phyloP scores from a whole-genome alignment of 2,113 vertebrate species.

The Micromys minutus region DNA sequence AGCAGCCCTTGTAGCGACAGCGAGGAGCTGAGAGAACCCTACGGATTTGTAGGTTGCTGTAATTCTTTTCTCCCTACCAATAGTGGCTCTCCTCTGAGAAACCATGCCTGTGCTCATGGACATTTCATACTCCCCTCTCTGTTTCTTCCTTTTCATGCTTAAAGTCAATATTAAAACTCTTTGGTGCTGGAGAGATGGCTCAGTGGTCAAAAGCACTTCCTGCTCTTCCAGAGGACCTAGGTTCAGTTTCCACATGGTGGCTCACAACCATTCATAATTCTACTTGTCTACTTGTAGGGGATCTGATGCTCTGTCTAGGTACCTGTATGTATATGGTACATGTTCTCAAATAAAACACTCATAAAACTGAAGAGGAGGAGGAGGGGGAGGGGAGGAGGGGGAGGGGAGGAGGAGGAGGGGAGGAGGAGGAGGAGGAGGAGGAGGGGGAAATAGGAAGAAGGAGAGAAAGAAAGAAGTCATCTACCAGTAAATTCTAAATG shows the following conservation, averaged over 20 bases:
- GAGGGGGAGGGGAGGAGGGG: no score
- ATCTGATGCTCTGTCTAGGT: neutral
- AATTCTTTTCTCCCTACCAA: neutral
- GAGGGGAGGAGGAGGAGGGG: no score
- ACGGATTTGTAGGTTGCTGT: neutral
- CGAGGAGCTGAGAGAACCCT: conserved; percentile 13
- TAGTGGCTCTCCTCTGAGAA: neutral
- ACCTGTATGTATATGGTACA: neutral
- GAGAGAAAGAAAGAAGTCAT: neutral
- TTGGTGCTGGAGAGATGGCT: neutral
- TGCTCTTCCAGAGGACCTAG: neutral
- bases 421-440: neutral
- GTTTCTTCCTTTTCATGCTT: neutral
- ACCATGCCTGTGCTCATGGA: neutral
- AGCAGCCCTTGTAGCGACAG: conserved; percentile 3
- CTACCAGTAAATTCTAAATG: neutral
- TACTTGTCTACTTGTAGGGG: no score
- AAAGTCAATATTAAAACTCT: neutral
- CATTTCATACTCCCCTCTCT: neutral
- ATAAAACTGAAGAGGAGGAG: neutral
- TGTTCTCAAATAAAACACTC: neutral
- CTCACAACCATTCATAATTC: neutral
- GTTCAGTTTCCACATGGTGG: no score
- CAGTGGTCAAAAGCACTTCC: neutral
- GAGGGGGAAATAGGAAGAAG: neutral